These are phyloP conservation scores for Bugula neritina DNA, from an alignment of 2,888 invertebrate species.

Conservation along the genomic window DNA sequence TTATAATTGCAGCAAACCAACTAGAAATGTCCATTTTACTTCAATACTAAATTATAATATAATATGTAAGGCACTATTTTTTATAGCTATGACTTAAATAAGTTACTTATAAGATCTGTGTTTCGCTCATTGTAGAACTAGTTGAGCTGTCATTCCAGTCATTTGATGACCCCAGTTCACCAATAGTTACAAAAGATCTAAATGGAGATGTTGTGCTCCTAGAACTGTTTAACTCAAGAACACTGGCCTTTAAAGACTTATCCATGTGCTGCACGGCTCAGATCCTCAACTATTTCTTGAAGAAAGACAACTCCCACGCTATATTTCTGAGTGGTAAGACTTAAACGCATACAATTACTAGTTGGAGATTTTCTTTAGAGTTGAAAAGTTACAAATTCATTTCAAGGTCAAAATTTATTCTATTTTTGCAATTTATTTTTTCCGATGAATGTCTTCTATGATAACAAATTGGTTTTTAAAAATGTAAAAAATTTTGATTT, in stretches of 20 bases:
- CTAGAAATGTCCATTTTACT: too few species aligned
- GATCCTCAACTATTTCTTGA: slow-evolving; percentile 51
- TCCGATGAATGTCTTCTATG: too few species aligned
- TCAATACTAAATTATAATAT: too few species aligned
- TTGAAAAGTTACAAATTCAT: too few species aligned
- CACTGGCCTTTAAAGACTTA: slow-evolving; percentile 56
- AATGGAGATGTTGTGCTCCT: slow-evolving; percentile 46
- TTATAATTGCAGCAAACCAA: too few species aligned
- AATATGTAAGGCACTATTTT: too few species aligned
- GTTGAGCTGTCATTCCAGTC: slow-evolving; percentile 39
- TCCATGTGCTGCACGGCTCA: slow-evolving; percentile 53
- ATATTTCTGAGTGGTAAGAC: slow-evolving; percentile 49
- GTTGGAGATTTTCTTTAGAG: background rate
- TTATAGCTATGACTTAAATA: too few species aligned
- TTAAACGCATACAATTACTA: slow-evolving; percentile 11
- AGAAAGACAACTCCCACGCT: slow-evolving; percentile 43
- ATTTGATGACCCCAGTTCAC: slow-evolving; percentile 37
- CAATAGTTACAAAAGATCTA: background rate
- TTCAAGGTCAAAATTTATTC: too few species aligned
- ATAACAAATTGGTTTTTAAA: too few species aligned
- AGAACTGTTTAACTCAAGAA: slow-evolving; percentile 56
- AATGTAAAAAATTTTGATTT: too few species aligned
- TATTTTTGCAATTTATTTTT: too few species aligned
- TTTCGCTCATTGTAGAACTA: slow-evolving; percentile 31
- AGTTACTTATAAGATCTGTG: too few species aligned